These are phyloP conservation scores for Panorpa germanica DNA, from an alignment of 2,888 invertebrate species.

Conservation along the genomic window DNA sequence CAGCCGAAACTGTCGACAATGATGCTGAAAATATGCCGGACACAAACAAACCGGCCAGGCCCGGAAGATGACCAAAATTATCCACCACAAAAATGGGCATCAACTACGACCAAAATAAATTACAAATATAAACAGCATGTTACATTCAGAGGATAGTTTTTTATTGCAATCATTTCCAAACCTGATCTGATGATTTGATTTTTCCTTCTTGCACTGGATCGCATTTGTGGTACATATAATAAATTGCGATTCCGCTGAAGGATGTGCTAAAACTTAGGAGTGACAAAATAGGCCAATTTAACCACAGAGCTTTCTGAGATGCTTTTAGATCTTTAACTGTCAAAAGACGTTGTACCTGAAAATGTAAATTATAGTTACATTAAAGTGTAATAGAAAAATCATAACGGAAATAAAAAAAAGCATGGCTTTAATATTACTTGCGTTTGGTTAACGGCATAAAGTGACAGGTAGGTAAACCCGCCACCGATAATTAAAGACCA, in stretches of 20 bases:
- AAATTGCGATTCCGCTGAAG: conserved; percentile 66
- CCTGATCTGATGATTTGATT: conserved; percentile 51
- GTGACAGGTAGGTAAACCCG: conserved; percentile 52
- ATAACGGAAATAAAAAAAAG: conserved; percentile 1
- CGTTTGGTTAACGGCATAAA: conserved; percentile 79
- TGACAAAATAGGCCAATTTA: conserved; percentile 63
- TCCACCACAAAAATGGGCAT: conserved; percentile 67
- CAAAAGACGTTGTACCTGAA: conserved; percentile 44
- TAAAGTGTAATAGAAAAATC: background rate
- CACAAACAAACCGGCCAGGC: conserved; percentile 74
- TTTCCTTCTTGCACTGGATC: conserved; percentile 49
- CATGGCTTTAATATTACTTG: conserved; percentile 35
- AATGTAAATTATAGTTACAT: conserved; percentile 1
- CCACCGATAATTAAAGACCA: conserved; percentile 71
- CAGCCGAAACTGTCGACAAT: conserved; percentile 79
- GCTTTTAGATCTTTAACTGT: conserved; percentile 50
- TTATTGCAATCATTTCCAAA: conserved; percentile 11
- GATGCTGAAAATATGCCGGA: conserved; percentile 85
- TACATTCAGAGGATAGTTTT: conserved; percentile 1
- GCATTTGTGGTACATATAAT: conserved; percentile 62
- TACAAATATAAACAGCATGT: conserved; percentile 5
- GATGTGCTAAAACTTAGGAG: conserved; percentile 54
- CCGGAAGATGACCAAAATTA: conserved; percentile 38
- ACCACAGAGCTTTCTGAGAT: conserved; percentile 56
- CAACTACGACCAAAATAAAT: conserved; percentile 21